Base-by-base conservation (phyloP, 2,113 vertebrate species). In the Nettapus auritus region DNA sequence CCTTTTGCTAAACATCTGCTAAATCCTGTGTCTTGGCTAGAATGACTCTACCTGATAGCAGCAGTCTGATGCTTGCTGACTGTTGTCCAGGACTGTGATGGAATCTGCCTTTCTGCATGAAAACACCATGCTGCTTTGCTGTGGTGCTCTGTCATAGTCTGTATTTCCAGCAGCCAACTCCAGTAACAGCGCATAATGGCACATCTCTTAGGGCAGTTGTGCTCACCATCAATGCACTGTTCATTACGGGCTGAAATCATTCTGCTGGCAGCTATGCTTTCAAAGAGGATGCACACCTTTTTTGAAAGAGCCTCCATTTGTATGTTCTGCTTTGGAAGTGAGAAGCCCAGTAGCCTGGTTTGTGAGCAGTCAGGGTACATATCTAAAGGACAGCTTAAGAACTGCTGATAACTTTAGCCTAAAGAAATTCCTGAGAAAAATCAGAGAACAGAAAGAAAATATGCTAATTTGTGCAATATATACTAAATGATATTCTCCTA, bases 1-100 rank as follows among this genome's bases (percentile, higher is more conserved):
- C 94, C 87, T 98, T 98, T 97, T 97, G 96, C 97, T 97, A 96
- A 97, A 97, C 97, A 97, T 98, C 97, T 98, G 98, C 95, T 97
- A 97, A 97, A 96, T 90, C 94, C 90, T 66, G 92, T 91, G 82
- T 97, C 76, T 97, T 96, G 96, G 96, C 96, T 97, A 80, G 84
- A 96, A 92, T 21, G 4, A 78, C 84, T 89, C 60, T 78, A 60
- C 80, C 71, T 62, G 13, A 97, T 92, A 95, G 96, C 95, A 97
- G 76, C 92, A 69, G 87, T 80, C 88, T 67, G 21, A 90, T 0
- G 5, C 63, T 75, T 75, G 81, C 66, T 21, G 64, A 28, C 34
- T 93, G 86, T 29, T 68, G 85, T 44, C 84, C 67, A 74, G 74
- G 90, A 14, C 71, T 23, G 82, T 8, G 56, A 68, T n/a, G 78